Evolutionary conservation across 2,888 invertebrate genomes (phyloP), one percentile per base, ranked within the genome.

Genomic region (Epinotia nisella): DNA sequence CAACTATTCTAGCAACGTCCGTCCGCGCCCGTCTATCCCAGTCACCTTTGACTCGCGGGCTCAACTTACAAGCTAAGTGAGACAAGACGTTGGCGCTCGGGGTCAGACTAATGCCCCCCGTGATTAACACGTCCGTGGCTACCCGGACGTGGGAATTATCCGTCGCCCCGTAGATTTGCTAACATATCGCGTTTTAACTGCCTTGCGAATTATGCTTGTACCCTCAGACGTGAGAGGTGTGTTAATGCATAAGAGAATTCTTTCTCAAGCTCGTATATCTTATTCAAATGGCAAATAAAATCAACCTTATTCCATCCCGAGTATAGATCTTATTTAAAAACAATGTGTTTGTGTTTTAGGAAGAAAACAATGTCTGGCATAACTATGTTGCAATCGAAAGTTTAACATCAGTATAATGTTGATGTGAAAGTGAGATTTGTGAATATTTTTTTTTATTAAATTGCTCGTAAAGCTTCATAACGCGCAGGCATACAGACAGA

Each of bases 121-220:
- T 70, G 75, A 75, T 75, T 72, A 75, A 75, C 75, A 75, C 65
- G 75, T 73, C 71, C 67, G 51, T 39, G 55, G 67, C 70, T 66
- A 51, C 55, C 17, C 58, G 69, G 69, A 72, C 75, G 61, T 72
- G 72, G 72, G 72, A 72, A 75, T 68, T 66, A 68, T 69, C 71
- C 61, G 66, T 39, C 66, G 56, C 49, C 59, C 35, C 69, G 62
- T 49, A 62, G 58, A 69, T 69, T 73, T 53, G 41, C 73, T 73
- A 68, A 73, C 73, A 69, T 69, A 69, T 72, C 69, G 69, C 68
- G 53, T 53, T 64, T 73, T 73, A 73, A 73, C 73, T 73, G 62
- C 69, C 69, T 59, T 55, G 64, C 73, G 56, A 73, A 59, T 73
- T 53, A 69, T 58, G 24, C 17, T 11, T 49, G 15, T 24, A 45